Evolutionary conservation across 2,113 vertebrate genomes (phyloP), one percentile per base, ranked within the genome.

Genomic region (Gymnobelideus leadbeateri): DNA sequence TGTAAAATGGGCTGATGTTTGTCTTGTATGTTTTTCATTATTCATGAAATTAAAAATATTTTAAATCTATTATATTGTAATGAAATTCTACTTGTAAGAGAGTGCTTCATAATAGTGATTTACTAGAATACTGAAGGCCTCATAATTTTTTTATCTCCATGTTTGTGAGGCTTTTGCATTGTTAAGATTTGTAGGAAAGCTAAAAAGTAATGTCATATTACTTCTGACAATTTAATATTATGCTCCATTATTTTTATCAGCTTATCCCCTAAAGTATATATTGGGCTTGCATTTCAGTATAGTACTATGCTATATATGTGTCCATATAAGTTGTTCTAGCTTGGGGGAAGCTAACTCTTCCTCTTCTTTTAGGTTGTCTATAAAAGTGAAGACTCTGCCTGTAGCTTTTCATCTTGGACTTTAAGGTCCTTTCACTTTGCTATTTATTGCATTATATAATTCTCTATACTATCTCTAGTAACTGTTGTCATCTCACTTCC

Each of bases 321-420:
- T 24, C 68, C 77, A 16, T 89, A 11, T 57, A 77, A 96, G 43
- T 95, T 57, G 26, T 92, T n/a, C 10, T 55, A n/a, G 91, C 23
- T 55, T 53, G 19, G 24, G 50, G 90, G 6, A 37, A 26, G 3
- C 19, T 50, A 31, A 11, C 50, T 91, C 43, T 93, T 93, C 92
- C 52, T 91, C 31, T 94, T 94, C 89, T 95, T 89, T 94, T 90
- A 84, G 37, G 8, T n/a, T 93, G 31, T 43, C 84, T 57, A 26
- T 68, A 51, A 47, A 90, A 46, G 51, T n/a, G 37, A 51, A 54
- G 26, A 55, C 3, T 55, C 93, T 92, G 46, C 47, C 93, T 77
- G 0, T 3, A 92, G 54, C 52, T 68, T 90, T 90, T 68, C 46
- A 14, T 43, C 31, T 68, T 91, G 52, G 25, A 49, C 61, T 89